Base-by-base conservation (phyloP, 2,113 vertebrate genomes). In the Syrrhaptes paradoxus region DNA sequence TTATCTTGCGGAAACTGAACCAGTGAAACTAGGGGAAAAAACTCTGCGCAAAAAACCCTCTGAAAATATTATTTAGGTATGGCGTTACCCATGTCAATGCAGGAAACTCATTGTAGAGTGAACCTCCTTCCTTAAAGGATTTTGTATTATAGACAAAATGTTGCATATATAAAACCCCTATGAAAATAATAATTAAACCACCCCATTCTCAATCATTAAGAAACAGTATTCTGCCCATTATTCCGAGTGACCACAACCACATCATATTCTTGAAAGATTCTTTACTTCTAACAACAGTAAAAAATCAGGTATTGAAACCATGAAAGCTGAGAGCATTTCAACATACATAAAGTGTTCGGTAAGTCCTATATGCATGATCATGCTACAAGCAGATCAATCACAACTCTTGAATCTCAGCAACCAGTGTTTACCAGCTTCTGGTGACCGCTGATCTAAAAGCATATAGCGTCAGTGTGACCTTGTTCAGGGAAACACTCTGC, bases 341-440 rank as follows among this genome's bases (percentile, higher is more conserved):
- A 54, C 41, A 65, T 4, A 46, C 7, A 13, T 8, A 41, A 76
- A 62, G 16, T 4, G 1, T 31, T 58, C 38, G 12, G 13, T 12
- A 28, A 51, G 28, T 70, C 66, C 65, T 59, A 25, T 25, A 58
- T 6, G 18, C 7, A 2, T 41, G 41, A 34, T 2, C 7, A 2
- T 12, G 5, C 54, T 32, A 43, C 2, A 10, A 68, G 41, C 0
- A 63, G 15, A n/a, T 74, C 1, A 1, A 25, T 67, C 52, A 28
- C 41, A 52, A 12, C 25, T 16, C 55, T 54, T 4, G 45, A 32
- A 67, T 34, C 51, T 75, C 49, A 79, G 74, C 57, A 94, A 48
- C 15, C 13, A 31, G 14, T 4, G 6, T 68, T 94, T 57, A 48
- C 32, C 52, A 12, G 45, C 61, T 57, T 79, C 34, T 63, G 68